These are phyloP conservation scores for Prorops nasuta DNA, from an alignment of 1,140 invertebrate genomes.

Conservation along the genomic window DNA sequence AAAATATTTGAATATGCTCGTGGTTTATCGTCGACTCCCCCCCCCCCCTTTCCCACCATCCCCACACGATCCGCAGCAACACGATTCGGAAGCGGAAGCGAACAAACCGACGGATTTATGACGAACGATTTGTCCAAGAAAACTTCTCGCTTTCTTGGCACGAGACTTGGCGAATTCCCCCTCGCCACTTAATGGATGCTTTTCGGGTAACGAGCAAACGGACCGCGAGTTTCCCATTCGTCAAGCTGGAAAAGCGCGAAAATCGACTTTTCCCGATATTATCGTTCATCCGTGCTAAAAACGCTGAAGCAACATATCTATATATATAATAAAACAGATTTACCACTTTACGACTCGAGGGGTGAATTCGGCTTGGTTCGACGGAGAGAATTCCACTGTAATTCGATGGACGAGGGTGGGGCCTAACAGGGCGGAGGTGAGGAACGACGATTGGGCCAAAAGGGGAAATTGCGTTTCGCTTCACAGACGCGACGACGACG, in stretches of 20 bases:
- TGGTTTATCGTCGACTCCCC: constrained; percentile 28
- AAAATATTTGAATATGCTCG: constrained; percentile 38
- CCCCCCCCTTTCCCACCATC: too few species aligned
- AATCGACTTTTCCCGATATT: too few species aligned
- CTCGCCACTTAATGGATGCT: constrained; percentile 33
- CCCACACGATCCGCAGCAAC: constrained; percentile 9
- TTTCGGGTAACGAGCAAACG: constrained; percentile 44
- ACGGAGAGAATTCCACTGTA: too few species aligned
- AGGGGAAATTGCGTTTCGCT: constrained; percentile 34
- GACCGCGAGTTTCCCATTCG: too few species aligned
- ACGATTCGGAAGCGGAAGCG: constrained; percentile 10
- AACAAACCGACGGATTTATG: constrained; percentile 42
- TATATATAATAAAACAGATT: too few species aligned
- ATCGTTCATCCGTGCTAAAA: too few species aligned
- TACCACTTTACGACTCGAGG: too few species aligned
- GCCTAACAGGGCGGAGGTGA: constrained; percentile 3
- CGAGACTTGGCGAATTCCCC: constrained; percentile 8
- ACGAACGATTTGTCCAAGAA: constrained; percentile 42
- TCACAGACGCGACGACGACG: too few species aligned
- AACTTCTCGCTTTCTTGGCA: constrained; percentile 32
- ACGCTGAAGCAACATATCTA: too few species aligned
- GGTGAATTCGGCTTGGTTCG: too few species aligned
- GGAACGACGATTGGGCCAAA: constrained; percentile 3
- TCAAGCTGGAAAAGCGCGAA: too few species aligned
- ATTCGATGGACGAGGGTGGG: constrained; percentile 11